Percentiles rank a stretch among this genome's conserved stretches.
Conservation (phyloP, 2,113 vertebrate genomes). For the Manacus vitellinus region DNA sequence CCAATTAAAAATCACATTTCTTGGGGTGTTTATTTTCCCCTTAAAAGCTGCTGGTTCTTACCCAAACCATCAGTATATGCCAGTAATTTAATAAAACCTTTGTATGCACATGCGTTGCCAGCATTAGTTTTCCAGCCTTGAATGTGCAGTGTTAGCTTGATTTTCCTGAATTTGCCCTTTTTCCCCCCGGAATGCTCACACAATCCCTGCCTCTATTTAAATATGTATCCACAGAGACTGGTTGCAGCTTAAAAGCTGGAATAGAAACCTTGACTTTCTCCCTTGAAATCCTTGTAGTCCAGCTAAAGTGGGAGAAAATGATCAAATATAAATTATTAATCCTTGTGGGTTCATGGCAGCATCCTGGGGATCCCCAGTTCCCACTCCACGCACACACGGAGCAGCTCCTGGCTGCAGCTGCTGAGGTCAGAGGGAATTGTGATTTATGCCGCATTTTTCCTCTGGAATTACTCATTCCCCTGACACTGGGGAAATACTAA, state of each 20-base stretch:
- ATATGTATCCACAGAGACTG: rapidly evolving
- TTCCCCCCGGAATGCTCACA: neutral
- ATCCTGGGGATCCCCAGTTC: rapidly evolving
- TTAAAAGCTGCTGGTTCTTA: neutral
- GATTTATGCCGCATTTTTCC: neutral
- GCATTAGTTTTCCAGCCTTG: neutral
- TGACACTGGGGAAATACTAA: neutral
- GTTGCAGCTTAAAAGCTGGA: neutral
- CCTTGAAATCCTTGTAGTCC: neutral
- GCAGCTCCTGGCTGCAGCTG: neutral
- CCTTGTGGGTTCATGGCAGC: too few relatives aligned
- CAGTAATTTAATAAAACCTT: neutral
- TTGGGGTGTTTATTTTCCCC: rapidly evolving
- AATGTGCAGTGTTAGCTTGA: rapidly evolving
- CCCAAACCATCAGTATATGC: too few relatives aligned
- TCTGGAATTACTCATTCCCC: neutral
- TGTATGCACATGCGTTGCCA: rapidly evolving
- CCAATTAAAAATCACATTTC: neutral
- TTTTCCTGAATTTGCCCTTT: neutral
- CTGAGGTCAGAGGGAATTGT: rapidly evolving
- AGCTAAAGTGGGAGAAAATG: neutral
- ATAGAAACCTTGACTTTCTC: neutral
- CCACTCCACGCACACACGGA: rapidly evolving
- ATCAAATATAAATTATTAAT: neutral
- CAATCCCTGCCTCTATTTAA: neutral